Percentiles rank a stretch among this genome's conserved stretches.
Evolutionary conservation across 2,797 vertebrate genomes (phyloP).

Genomic region (Acanthiza pusilla): DNA sequence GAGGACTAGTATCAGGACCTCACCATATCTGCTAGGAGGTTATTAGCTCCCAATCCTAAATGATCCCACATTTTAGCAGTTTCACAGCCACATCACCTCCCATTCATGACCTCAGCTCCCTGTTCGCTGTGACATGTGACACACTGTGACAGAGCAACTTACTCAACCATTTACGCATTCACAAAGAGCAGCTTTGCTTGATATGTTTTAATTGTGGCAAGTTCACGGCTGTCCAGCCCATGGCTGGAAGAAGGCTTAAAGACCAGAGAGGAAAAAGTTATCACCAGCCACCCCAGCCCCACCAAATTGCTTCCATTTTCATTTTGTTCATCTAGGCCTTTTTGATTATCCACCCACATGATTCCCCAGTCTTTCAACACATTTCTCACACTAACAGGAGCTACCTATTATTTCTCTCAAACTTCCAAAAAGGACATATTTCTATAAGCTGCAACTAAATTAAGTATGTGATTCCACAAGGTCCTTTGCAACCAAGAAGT

Average conservation of each 20-base stretch:
- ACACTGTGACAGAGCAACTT: background rate
- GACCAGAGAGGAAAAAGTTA: background rate
- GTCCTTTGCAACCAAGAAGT: background rate
- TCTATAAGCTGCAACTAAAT: background rate
- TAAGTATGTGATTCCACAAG: background rate
- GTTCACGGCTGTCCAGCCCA: background rate
- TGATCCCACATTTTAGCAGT: background rate
- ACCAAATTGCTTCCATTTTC: background rate
- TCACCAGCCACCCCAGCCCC: background rate
- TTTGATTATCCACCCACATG: background rate
- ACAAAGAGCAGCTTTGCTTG: background rate
- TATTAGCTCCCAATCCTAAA: background rate
- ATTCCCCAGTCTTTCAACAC: background rate
- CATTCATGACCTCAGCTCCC: background rate
- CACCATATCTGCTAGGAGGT: background rate
- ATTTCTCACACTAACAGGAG: background rate
- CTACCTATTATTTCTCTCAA: background rate
- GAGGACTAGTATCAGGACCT: background rate
- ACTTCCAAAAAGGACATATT: background rate
- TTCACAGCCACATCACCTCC: background rate
- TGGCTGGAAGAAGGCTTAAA: background rate
- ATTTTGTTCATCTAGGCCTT: background rate
- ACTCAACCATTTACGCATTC: background rate
- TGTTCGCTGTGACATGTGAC: background rate
- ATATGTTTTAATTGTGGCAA: background rate